Conservation (phyloP, 2,113 vertebrate species). For the Motacilla alba region DNA sequence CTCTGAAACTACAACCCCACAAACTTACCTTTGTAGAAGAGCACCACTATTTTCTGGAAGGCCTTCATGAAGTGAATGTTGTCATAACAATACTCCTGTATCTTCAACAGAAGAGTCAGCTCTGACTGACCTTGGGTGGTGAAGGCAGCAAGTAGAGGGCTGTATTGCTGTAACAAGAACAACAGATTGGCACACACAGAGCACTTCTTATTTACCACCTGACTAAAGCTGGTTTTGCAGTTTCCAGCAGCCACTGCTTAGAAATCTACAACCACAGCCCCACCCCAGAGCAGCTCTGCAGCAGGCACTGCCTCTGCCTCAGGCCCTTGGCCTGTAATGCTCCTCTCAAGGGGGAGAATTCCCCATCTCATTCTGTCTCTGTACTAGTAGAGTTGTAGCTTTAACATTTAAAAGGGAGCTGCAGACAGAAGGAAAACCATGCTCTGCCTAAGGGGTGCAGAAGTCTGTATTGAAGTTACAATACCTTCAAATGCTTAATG, state of each 20-base stretch:
- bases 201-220: accelerated
- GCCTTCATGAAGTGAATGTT: conserved; percentile 99
- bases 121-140: conserved; percentile 98
- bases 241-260: not conserved
- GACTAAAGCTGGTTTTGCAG: not conserved
- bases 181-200: not conserved
- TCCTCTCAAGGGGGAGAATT: not conserved
- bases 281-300: not conserved
- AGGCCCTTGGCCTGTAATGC: no score
- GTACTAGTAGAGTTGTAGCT: not conserved
- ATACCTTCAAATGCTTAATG: conserved; percentile 99
- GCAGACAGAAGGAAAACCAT: not conserved
- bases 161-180: conserved; percentile 88
- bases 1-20: not conserved
- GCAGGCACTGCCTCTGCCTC: not conserved
- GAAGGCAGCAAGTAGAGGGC: conserved; percentile 97
- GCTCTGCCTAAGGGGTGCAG: not conserved
- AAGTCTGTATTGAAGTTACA: not conserved
- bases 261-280: not conserved
- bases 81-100: conserved; percentile 99
- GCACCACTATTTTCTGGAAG: conserved; percentile 99
- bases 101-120: conserved; percentile 96
- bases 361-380: not conserved
- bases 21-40: conserved; percentile 95
- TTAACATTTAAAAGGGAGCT: not conserved